Evolutionary conservation across 2,797 vertebrate genomes (phyloP), one percentile per base, ranked within the genome.

Genomic region (Perdix hodgsoniae): DNA sequence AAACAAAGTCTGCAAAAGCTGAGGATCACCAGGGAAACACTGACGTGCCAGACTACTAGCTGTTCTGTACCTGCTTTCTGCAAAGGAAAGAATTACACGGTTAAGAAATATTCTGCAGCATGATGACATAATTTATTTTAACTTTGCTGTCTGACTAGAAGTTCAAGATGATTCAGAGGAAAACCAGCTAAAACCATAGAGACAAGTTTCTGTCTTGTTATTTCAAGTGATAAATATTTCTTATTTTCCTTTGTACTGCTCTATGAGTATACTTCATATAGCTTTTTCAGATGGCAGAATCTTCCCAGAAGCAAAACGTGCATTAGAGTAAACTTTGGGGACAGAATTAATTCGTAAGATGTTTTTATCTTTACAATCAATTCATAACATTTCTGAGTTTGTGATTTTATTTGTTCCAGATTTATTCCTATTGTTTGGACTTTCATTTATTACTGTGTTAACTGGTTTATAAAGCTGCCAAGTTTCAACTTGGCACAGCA

Each of bases 61-160:
- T 93, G 79, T 74, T 90, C 64, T 8, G 80, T 88, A 95, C 88
- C 94, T 96, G 88, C 37, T 10, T 73, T 84, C 94, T 90, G 80
- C 59, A 93, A 84, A 82, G 94, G 94, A 95, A 96, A 93, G 80
- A 94, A 94, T 94, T 93, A 94, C 95, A 82, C 83, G 72, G 65
- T 93, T 83, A 75, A 79, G 77, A 96, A 91, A 90, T 84, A 88
- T 26, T 91, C 74, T 95, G 86, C 85, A 91, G 77, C 71, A 91
- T 86, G 86, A 93, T 86, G 81, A 94, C 95, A 92, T 88, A 84
- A 88, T 93, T 94, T 96, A 92, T 90, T 95, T 96, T 95, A 95
- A 89, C 71, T 80, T 86, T 78, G 72, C 86, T 90, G 88, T 92
- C 93, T 93, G 84, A 86, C 91, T 91, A 84, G 93, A 94, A 84